These are phyloP conservation scores for Crenuchus spilurus DNA, from an alignment of 2,797 vertebrate genomes.

Conservation along the genomic window DNA sequence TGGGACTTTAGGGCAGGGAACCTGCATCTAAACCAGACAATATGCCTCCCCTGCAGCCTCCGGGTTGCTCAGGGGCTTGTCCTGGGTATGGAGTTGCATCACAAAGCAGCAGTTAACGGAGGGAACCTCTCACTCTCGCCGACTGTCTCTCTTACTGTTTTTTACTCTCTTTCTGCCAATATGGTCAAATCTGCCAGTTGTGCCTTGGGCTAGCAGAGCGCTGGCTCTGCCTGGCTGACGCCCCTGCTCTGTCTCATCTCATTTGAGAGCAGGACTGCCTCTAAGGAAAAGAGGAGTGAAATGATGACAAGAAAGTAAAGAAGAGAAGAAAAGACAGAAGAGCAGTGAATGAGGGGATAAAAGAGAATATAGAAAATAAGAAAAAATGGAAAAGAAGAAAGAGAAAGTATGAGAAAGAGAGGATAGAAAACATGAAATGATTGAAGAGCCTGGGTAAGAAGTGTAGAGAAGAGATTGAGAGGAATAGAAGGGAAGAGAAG, in stretches of 20 bases:
- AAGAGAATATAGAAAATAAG: not conserved
- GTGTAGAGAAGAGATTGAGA: not conserved
- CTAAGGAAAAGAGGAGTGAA: not conserved
- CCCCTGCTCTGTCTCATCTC: slow-evolving; percentile 46
- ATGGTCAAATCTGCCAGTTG: slow-evolving; percentile 36
- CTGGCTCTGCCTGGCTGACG: slow-evolving; percentile 38
- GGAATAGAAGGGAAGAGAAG: not conserved
- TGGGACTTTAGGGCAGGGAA: slow-evolving; percentile 17
- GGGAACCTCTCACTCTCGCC: slow-evolving; percentile 20
- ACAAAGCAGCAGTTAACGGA: slow-evolving; percentile 17
- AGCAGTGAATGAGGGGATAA: not conserved
- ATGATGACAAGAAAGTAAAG: not conserved
- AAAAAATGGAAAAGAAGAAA: not conserved
- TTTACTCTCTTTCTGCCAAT: slow-evolving; percentile 19
- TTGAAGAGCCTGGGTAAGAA: no score
- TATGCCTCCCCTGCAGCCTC: not conserved
- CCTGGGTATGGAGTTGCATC: slow-evolving; percentile 15
- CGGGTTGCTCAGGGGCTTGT: slow-evolving; percentile 4
- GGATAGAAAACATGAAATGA: no score
- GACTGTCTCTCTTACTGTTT: slow-evolving; percentile 6
- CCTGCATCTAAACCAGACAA: slow-evolving; percentile 37
- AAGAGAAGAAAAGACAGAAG: not conserved
- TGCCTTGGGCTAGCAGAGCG: slow-evolving; percentile 34
- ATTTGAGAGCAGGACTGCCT: slow-evolving; percentile 17
- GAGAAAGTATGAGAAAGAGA: not conserved